Base-by-base conservation (phyloP, 2,888 invertebrate species). In the Amphiduros pacificus region DNA sequence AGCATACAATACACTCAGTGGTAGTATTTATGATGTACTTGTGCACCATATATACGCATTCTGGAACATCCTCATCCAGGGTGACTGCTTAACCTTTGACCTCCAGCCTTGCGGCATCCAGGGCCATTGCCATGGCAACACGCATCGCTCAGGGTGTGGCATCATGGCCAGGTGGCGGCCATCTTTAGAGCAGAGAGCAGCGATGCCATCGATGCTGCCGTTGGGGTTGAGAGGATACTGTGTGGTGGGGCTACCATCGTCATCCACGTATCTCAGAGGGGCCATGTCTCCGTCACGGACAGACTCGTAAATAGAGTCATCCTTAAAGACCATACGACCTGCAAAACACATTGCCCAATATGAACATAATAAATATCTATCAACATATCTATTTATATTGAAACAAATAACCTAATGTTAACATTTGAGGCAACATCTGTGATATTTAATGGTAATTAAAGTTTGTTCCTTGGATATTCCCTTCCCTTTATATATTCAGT, bases 121-220 rank as follows among this genome's bases (percentile, higher is more conserved):
- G 0, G 82, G 77, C 89, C 94, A 93, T 83, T 97, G 96, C 91
- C 93, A 95, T 71, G 89, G 88, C 72, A 91, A 86, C 64, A 91
- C 89, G 77, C 93, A 93, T 65, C 97, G 88, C 84, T 99, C 98
- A 0, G 98, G 97, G 85, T 99, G 98, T 2, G 98, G 98, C 98
- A 99, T 99, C 88, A 98, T 88, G 0, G 96, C 98, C 72, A 97
- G 86, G 84, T 98, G 97, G 3, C 97, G 88, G 0, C 97, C 98
- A 84, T 97, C 90, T 1, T 82, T 76, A 0, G 97, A 97, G 73
- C 94, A 91, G 60, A 98, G 84, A 17, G 91, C 96, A 27, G 97
- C 97, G 66, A 95, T 87, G 26, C 94, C 96, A 72, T 86, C 89
- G 86, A 83, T 56, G 51, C 28, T 78, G 22, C 82, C 82, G 70